Conservation (phyloP, 2,113 vertebrate genomes). For the Stercorarius parasiticus region DNA sequence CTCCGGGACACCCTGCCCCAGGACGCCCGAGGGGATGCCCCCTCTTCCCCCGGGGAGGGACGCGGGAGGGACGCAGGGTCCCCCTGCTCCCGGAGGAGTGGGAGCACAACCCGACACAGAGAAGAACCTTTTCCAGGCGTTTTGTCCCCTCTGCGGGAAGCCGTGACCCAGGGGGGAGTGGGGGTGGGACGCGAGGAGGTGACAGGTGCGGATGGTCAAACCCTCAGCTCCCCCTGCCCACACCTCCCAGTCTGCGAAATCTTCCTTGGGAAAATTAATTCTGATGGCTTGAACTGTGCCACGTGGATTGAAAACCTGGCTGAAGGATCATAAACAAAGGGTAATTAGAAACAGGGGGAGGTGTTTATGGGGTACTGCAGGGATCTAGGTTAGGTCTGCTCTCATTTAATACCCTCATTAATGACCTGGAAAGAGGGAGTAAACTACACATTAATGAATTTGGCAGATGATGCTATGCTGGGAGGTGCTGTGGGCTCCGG, state of each 20-base stretch:
- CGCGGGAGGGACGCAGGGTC: background rate
- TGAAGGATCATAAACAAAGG: conserved; percentile 69
- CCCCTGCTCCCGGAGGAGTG: background rate
- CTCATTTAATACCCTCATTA: conserved; percentile 70
- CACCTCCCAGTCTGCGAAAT: rapidly evolving
- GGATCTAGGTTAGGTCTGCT: conserved; percentile 62
- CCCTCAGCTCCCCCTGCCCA: too few species aligned
- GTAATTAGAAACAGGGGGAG: conserved; percentile 70
- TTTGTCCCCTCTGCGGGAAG: background rate
- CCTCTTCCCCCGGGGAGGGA: background rate
- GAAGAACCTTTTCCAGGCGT: background rate
- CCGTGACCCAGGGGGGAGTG: too few species aligned
- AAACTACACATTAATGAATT: conserved; percentile 69
- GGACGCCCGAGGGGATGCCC: background rate
- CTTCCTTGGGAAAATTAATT: conserved; percentile 48
- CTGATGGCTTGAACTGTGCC: conserved; percentile 49
- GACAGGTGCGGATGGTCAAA: background rate
- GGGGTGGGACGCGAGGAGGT: background rate
- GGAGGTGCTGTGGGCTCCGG: conserved; percentile 55
- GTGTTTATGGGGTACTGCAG: conserved; percentile 63
- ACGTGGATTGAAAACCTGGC: conserved; percentile 50
- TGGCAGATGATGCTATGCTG: conserved; percentile 64
- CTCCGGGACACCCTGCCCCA: rapidly evolving
- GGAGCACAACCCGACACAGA: background rate
- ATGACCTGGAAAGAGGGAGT: conserved; percentile 69